A percentile compares a stretch with the other conserved stretches of the same genome.
Evolutionary conservation across 1,140 invertebrate species (phyloP).

Genomic region (Aporrectodea caliginosa): DNA sequence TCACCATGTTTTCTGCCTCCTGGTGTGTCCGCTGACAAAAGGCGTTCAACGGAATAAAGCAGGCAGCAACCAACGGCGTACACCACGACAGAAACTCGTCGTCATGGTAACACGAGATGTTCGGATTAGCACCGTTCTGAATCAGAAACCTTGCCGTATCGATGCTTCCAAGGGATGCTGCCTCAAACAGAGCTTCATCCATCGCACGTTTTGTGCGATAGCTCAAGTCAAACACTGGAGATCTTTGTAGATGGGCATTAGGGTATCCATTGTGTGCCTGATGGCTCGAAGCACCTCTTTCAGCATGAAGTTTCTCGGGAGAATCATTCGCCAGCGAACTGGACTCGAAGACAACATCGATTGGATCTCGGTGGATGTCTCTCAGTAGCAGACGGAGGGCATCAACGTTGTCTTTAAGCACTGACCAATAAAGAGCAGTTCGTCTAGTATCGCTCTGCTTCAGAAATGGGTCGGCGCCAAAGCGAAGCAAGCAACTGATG

Average conservation of each 20-base stretch:
- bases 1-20: background rate
- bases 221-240: background rate
- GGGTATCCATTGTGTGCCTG: too few relatives aligned
- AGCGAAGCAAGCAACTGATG: background rate
- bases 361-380: background rate
- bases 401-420: background rate
- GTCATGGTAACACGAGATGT: slow-evolving; percentile 7
- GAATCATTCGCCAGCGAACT: background rate
- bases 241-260: too few relatives aligned
- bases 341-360: background rate
- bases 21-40: background rate
- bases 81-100: slow-evolving; percentile 23
- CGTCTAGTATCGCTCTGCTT: background rate
- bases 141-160: background rate
- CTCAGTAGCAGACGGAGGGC: background rate
- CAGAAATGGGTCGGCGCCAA: background rate
- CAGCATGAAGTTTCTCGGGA: too few relatives aligned
- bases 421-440: background rate
- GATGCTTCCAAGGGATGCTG: background rate
- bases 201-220: slow-evolving; percentile 12
- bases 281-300: too few relatives aligned
- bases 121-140: slow-evolving; percentile 5
- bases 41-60: background rate
- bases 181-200: slow-evolving; percentile 16
- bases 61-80: slow-evolving; percentile 14